Evolutionary conservation across 2,888 invertebrate genomes (phyloP).

Genomic region (Anthoptus insignis): DNA sequence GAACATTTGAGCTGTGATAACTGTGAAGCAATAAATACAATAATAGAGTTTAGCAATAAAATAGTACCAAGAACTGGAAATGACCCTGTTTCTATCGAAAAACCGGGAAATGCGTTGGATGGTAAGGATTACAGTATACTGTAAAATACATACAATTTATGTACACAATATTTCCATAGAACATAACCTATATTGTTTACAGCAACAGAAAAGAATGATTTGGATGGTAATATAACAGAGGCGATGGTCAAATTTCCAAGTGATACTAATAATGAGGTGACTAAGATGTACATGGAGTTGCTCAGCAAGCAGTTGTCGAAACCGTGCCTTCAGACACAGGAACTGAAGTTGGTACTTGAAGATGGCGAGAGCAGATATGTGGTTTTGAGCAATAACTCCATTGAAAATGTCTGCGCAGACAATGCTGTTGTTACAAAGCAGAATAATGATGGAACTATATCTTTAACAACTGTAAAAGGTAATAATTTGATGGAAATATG

Average conservation of each 20-base stretch:
- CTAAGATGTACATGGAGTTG: conserved; percentile 70
- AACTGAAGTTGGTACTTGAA: conserved; percentile 67
- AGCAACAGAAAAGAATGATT: conserved; percentile 13
- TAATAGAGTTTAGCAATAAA: conserved; percentile 30
- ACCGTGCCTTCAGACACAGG: conserved; percentile 61
- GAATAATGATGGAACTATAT: conserved; percentile 78
- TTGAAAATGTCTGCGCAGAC: conserved; percentile 49
- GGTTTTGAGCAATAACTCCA: conserved; percentile 61
- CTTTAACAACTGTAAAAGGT: conserved; percentile 72
- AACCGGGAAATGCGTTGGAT: neutral
- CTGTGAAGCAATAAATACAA: conserved; percentile 54
- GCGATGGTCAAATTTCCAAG: conserved; percentile 7
- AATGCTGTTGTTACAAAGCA: conserved; percentile 72
- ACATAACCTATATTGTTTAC: conserved; percentile 19
- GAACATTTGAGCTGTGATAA: conserved; percentile 84
- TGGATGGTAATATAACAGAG: neutral
- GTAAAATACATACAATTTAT: no score
- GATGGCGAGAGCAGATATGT: conserved; percentile 67
- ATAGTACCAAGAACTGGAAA: conserved; percentile 28
- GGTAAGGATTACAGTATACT: conserved; percentile 19
- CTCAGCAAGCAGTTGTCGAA: conserved; percentile 62
- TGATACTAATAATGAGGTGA: conserved; percentile 53
- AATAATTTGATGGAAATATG: no score
- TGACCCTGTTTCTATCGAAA: conserved; percentile 25
- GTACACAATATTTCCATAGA: no score